Conservation (phyloP, 2,888 invertebrate species). For the Philonicus albiceps region DNA sequence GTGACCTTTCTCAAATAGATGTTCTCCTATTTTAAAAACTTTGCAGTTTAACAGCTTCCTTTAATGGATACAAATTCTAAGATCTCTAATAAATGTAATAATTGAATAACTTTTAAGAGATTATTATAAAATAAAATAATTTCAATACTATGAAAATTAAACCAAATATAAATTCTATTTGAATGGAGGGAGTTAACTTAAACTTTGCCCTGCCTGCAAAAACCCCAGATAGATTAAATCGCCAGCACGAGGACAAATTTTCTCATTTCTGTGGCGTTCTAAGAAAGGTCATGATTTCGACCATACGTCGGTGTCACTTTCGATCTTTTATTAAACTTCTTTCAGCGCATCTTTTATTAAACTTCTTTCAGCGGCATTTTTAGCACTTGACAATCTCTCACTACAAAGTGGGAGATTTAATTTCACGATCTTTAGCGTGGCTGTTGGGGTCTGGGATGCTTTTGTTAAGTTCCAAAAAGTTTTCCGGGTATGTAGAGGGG, state of each 20-base stretch:
- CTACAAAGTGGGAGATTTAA: not conserved
- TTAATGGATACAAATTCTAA: not conserved
- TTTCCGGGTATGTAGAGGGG: not conserved
- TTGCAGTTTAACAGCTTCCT: not conserved
- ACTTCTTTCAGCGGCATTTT: not conserved
- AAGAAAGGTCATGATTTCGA: not conserved
- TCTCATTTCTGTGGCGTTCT: not conserved
- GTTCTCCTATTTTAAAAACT: not conserved
- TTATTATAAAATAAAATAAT: not conserved
- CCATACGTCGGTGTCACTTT: not conserved
- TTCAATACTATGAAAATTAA: not conserved
- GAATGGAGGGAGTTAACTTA: not conserved
- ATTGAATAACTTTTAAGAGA: not conserved
- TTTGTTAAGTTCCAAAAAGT: not conserved
- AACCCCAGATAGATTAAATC: not conserved
- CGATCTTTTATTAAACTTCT: not conserved
- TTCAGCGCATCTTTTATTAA: not conserved
- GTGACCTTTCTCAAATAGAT: not conserved
- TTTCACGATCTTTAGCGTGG: not conserved
- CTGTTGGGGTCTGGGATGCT: not conserved
- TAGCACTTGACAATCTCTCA: not conserved
- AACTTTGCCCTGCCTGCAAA: not conserved
- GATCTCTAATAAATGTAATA: not conserved
- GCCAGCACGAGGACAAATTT: not conserved
- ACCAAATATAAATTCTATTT: not conserved